Evolutionary conservation across 2,888 invertebrate species (phyloP).

Genomic region (Ctena decussata): DNA sequence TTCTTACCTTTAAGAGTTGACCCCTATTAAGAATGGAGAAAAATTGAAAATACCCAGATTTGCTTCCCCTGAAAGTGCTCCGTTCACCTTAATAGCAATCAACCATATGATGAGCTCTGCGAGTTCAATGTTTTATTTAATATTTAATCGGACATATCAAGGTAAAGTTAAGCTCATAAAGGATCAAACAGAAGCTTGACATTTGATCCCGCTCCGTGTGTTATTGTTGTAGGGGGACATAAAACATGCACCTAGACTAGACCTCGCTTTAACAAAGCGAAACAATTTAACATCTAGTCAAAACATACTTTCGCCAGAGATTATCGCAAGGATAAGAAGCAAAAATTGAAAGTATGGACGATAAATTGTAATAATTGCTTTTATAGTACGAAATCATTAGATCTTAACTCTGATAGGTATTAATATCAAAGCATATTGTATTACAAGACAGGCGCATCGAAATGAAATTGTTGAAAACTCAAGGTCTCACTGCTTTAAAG

Average conservation of each 20-base stretch:
- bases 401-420: background rate
- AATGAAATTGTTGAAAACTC: background rate
- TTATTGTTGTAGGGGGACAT: background rate
- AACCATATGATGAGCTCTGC: background rate
- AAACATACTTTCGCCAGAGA: background rate
- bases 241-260: background rate
- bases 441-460: background rate
- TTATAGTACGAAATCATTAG: background rate
- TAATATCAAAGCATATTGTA: background rate
- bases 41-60: too few relatives aligned
- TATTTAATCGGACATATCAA: background rate
- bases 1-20: too few relatives aligned
- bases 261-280: background rate
- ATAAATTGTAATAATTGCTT: background rate
- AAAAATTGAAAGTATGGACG: background rate
- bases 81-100: too few relatives aligned
- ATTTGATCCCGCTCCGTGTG: background rate
- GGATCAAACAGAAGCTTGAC: background rate
- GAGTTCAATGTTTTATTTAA: background rate
- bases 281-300: constrained; percentile 3
- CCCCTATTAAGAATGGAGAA: too few relatives aligned
- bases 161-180: background rate
- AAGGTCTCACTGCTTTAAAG: too few relatives aligned
- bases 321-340: background rate
- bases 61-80: too few relatives aligned